Percentiles rank a stretch among this genome's conserved stretches.
phyloP scores from a whole-genome alignment of 2,888 invertebrate species.

The Myopa testacea region DNA sequence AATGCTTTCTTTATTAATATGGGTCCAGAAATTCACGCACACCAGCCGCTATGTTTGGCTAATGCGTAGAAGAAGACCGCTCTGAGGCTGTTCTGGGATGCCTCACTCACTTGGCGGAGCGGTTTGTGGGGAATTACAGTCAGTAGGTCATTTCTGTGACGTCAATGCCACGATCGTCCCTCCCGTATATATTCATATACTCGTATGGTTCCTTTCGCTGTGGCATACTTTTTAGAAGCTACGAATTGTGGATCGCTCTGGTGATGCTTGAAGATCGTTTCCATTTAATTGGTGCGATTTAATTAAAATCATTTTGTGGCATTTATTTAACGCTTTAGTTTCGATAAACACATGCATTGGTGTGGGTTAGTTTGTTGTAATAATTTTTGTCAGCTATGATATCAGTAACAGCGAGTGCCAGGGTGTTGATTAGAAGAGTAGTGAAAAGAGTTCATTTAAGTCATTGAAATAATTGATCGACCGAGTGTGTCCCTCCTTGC shows the following conservation, averaged over 20 bases:
- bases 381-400: background rate
- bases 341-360: constrained; percentile 29
- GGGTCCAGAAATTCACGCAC: background rate
- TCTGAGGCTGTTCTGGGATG: background rate
- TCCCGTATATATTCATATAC: constrained; percentile 11
- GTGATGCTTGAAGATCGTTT: constrained; percentile 35
- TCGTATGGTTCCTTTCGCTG: background rate
- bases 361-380: constrained; percentile 8
- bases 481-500: constrained; percentile 56
- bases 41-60: background rate
- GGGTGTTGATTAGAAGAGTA: constrained; percentile 26
- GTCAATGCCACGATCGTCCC: constrained; percentile 57
- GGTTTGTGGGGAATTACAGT: background rate
- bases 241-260: constrained; percentile 15
- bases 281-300: constrained; percentile 67
- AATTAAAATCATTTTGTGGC: constrained; percentile 65
- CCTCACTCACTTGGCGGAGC: background rate
- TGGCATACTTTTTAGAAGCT: constrained; percentile 25
- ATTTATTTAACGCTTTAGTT: constrained; percentile 45
- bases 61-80: background rate
- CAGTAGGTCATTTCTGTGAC: constrained; percentile 62
- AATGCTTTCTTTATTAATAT: constrained; percentile 29
- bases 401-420: background rate
- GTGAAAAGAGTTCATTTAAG: constrained; percentile 47
- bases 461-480: constrained; percentile 65